These are phyloP conservation scores for Spodoptera frugiperda DNA, from an alignment of 1,140 invertebrate genomes.

Conservation along the genomic window DNA sequence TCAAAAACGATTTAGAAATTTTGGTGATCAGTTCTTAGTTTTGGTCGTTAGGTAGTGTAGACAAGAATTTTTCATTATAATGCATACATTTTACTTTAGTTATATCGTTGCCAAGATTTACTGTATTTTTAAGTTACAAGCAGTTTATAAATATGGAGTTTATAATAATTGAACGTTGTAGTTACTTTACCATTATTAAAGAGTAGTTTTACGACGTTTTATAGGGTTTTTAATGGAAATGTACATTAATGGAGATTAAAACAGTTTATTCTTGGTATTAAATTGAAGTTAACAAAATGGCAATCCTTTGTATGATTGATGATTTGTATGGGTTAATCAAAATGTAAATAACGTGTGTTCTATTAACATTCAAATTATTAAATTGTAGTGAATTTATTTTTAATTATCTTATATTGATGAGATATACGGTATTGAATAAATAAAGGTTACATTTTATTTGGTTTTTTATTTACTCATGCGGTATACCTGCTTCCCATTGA, in stretches of 20 bases:
- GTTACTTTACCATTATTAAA: neutral
- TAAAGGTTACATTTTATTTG: constrained; percentile 18
- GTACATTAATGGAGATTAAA: constrained; percentile 4
- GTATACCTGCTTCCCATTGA: neutral
- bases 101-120: too few relatives aligned
- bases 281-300: neutral
- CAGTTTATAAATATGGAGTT: constrained; percentile 3
- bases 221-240: neutral
- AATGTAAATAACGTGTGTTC: constrained; percentile 36
- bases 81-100: too few relatives aligned
- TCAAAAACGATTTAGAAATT: too few relatives aligned
- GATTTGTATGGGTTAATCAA: constrained; percentile 34
- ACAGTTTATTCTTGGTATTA: neutral
- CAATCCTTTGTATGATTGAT: constrained; percentile 23
- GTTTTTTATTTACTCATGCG: neutral
- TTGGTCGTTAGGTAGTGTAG: too few relatives aligned
- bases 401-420: neutral
- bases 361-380: constrained; percentile 20
- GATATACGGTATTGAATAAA: constrained; percentile 26
- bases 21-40: too few relatives aligned
- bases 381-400: constrained; percentile 23
- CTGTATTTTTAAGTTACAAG: neutral
- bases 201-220: neutral
- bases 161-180: constrained; percentile 11
- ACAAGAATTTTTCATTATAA: too few relatives aligned